Conservation (phyloP, 2,888 invertebrate genomes). For the Spialia ferax region DNA sequence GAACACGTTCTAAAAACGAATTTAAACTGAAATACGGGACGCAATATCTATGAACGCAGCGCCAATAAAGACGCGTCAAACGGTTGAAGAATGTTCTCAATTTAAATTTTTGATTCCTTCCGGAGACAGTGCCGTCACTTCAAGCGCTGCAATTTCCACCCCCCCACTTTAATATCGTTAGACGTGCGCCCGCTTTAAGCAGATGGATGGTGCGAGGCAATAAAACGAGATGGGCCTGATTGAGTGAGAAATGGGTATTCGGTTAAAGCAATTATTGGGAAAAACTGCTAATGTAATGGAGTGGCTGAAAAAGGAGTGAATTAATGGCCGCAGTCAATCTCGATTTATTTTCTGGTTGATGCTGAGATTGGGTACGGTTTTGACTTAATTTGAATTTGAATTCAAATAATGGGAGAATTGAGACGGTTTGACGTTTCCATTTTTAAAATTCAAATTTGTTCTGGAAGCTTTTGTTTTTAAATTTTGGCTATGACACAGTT, state of each 20-base stretch:
- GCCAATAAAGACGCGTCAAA: constrained; percentile 68
- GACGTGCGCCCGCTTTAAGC: constrained; percentile 64
- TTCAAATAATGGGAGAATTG: constrained; percentile 36
- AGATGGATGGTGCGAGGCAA: constrained; percentile 59
- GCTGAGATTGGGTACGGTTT: constrained; percentile 32
- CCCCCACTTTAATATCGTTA: constrained; percentile 66
- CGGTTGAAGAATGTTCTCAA: constrained; percentile 72
- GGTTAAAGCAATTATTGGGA: constrained; percentile 70
- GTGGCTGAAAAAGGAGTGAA: constrained; percentile 50
- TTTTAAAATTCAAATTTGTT: constrained; percentile 9
- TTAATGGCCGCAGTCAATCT: constrained; percentile 52
- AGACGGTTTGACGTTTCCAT: constrained; percentile 13
- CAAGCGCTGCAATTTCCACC: constrained; percentile 65
- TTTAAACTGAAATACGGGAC: constrained; percentile 46
- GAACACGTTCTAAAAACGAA: constrained; percentile 30
- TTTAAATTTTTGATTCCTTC: constrained; percentile 80
- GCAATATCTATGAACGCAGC: constrained; percentile 45
- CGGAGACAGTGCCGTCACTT: constrained; percentile 56
- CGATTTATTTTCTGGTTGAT: constrained; percentile 48
- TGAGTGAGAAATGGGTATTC: constrained; percentile 67
- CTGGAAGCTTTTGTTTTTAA: background rate
- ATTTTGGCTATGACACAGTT: no score
- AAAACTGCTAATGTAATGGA: constrained; percentile 69
- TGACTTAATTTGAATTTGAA: constrained; percentile 39
- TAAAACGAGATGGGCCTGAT: constrained; percentile 65